Base-by-base conservation (phyloP, 2,113 vertebrate genomes). In the Pseudolaguvia tuberculata region DNA sequence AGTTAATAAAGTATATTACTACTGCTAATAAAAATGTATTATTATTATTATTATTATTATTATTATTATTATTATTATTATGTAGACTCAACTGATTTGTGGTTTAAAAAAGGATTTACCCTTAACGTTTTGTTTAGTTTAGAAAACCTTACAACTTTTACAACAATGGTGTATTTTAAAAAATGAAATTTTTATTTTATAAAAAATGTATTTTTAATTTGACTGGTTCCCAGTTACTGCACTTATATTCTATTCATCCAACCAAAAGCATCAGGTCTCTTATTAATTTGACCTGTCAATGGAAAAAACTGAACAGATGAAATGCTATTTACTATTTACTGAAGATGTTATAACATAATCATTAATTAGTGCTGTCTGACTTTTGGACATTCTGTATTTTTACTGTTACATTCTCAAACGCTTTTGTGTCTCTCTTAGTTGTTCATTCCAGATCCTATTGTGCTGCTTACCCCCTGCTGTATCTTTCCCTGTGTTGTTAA, bases 191-290 rank as follows among this genome's bases (percentile, higher is more conserved):
- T n/a, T n/a, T n/a, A n/a, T n/a, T n/a, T n/a, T n/a, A n/a, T n/a
- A n/a, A n/a, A n/a, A n/a, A n/a, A n/a, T n/a, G n/a, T n/a, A n/a
- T n/a, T n/a, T n/a, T n/a, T n/a, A n/a, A n/a, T n/a, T n/a, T n/a
- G n/a, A n/a, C 31, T 35, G 6, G 3, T 35, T 6, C 31, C 31
- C 31, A 89, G 77, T 55, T 23, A 75, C 62, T 84, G 84, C 83
- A 90, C 87, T 88, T 88, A 89, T 87, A 84, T 75, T 81, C 79
- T 79, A 51, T 78, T 63, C n/a, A n/a, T n/a, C n/a, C n/a, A n/a
- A n/a, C n/a, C 87, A 89, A 87, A 84, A 89, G 87, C 82, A 78
- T 79, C 8, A 4, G 52, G 77, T 6, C 66, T 29, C 21, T 62
- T 42, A 42, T 35, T 42, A 6, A 73, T 31, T 53, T 62, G 55